Base-by-base conservation (phyloP, 2,888 invertebrate species). In the Pseudococcus jackbeardsleyi region DNA sequence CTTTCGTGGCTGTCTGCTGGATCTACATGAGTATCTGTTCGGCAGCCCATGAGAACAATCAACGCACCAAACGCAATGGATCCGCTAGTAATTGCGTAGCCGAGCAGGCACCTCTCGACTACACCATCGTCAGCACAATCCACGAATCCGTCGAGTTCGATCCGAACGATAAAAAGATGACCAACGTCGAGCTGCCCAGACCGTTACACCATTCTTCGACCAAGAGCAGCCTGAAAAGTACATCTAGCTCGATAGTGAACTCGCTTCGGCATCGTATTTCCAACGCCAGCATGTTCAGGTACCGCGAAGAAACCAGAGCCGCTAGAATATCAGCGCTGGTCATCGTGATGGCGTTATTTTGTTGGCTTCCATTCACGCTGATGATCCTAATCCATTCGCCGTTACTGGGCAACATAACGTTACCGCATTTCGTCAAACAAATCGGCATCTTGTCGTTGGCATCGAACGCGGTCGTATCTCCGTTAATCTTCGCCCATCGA, bases 241-340 rank as follows among this genome's bases (percentile, higher is more conserved):
- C 92, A 4, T 93, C 93, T 89, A 94, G 94, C 89, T 94, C 94
- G 91, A 95, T 90, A 64, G 90, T 96, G 90, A 95, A 94, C 89
- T 95, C 95, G 87, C 92, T 96, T 90, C 94, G 95, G 89, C 89
- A 89, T 91, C 94, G 96, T 87, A 95, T 97, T 89, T 96, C 96
- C 89, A 96, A 96, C 91, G 96, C 96, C 48, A 96, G 96, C 82
- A 93, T 96, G 89, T 96, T 96, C 92, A 94, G 95, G 91, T 96
- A 97, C 91, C 93, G 96, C 88, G 97, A 97, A 91, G 97, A 97
- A 92, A 96, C 96, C 90, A 94, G 97, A 90, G 96, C 97, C 1
- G 97, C 97, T 11, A 95, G 96, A 90, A 96, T 97, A 86, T 96
- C 96, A 91, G 94, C 95, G 84, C 91, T 96, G 89, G 96, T 96